These are phyloP conservation scores for Chionoecetes opilio DNA, from an alignment of 1,140 invertebrate species.

Conservation along the genomic window DNA sequence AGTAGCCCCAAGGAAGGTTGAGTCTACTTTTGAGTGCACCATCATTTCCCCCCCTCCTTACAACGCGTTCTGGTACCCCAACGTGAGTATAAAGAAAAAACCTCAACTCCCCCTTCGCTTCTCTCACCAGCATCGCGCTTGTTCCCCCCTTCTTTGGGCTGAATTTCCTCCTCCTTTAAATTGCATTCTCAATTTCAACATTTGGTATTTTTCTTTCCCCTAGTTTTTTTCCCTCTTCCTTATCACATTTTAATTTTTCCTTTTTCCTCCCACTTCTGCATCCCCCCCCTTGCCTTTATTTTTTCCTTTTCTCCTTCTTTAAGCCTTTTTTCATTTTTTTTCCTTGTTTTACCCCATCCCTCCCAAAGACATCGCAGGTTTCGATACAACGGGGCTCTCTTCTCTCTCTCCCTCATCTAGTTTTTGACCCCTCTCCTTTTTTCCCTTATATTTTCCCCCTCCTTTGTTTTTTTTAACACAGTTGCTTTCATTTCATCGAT, in stretches of 20 bases:
- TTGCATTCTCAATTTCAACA: background rate
- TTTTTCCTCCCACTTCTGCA: background rate
- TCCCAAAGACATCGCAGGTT: too few relatives aligned
- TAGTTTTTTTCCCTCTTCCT: background rate
- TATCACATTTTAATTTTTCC: background rate
- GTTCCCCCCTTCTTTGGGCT: background rate
- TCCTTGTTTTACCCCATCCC: too few relatives aligned
- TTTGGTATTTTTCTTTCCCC: background rate
- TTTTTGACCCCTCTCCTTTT: too few relatives aligned
- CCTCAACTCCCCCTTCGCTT: background rate
- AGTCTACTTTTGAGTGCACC: conserved; percentile 52
- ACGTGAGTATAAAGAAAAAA: background rate
- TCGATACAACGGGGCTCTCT: too few relatives aligned
- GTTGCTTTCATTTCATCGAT: too few relatives aligned
- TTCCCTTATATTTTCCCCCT: too few relatives aligned
- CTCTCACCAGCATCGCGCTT: background rate
- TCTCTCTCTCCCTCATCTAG: too few relatives aligned
- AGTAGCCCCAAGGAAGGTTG: conserved; percentile 28
- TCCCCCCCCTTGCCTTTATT: background rate
- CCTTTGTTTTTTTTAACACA: too few relatives aligned
- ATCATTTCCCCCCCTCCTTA: conserved; percentile 42
- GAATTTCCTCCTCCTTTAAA: background rate
- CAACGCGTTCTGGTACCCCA: conserved; percentile 42
- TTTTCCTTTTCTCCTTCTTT: background rate
- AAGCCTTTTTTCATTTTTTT: background rate